These are phyloP conservation scores for Nebria brevicollis DNA, from an alignment of 2,888 invertebrate genomes.

Conservation along the genomic window DNA sequence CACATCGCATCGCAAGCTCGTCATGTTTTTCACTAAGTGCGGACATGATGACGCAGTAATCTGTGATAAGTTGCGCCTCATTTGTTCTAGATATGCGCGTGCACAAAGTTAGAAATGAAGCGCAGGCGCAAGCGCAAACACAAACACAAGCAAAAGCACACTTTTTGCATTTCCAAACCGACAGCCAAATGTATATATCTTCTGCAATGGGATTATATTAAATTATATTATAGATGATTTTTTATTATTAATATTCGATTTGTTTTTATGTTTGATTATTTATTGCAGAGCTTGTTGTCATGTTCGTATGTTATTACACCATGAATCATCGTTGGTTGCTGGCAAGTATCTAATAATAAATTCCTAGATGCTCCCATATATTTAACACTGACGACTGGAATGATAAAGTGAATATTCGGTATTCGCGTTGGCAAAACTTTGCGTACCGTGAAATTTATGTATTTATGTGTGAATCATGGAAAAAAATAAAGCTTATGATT, in stretches of 20 bases:
- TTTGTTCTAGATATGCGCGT: conserved; percentile 27
- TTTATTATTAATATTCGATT: not conserved
- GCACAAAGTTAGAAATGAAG: too few relatives aligned
- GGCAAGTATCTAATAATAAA: conserved; percentile 46
- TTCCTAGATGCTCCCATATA: conserved; percentile 45
- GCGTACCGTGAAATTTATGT: conserved; percentile 35
- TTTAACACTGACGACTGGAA: conserved; percentile 40
- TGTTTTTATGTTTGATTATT: conserved; percentile 7
- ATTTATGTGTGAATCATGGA: conserved; percentile 9
- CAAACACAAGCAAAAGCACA: too few relatives aligned
- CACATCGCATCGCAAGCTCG: conserved; percentile 27
- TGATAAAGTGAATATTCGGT: conserved; percentile 44
- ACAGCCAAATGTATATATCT: too few relatives aligned
- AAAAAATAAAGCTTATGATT: not conserved
- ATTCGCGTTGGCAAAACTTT: conserved; percentile 33
- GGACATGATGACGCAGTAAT: conserved; percentile 42
- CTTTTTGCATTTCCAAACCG: too few relatives aligned
- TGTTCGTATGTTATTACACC: conserved; percentile 37
- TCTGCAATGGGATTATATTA: too few relatives aligned
- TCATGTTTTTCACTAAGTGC: conserved; percentile 41
- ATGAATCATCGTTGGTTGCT: conserved; percentile 37
- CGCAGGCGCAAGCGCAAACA: too few relatives aligned
- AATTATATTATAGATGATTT: too few relatives aligned
- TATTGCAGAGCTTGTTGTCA: conserved; percentile 11
- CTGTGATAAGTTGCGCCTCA: conserved; percentile 41